These are phyloP conservation scores for Galbula dea DNA, from an alignment of 2,113 vertebrate genomes.

Conservation along the genomic window DNA sequence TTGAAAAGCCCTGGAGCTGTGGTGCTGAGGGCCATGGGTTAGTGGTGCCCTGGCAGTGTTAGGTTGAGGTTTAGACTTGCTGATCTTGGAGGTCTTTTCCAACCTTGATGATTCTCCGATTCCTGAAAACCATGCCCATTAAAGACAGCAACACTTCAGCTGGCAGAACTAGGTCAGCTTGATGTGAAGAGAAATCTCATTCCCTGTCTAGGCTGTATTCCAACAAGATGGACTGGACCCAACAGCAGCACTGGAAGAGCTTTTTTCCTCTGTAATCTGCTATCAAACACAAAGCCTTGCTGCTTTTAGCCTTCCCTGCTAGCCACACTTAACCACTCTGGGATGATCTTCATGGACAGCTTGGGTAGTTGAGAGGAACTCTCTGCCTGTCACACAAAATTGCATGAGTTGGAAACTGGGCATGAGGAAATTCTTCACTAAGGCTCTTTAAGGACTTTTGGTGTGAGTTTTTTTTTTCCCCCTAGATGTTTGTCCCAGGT, in stretches of 20 bases:
- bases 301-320: neutral
- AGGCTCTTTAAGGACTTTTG: neutral
- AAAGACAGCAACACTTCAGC: neutral
- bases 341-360: neutral
- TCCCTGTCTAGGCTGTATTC: neutral
- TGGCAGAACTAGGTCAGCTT: neutral
- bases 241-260: neutral
- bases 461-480: neutral
- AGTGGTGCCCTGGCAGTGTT: no score
- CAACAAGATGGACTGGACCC: neutral
- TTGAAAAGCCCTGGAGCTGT: no score
- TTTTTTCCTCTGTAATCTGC: neutral
- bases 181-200: neutral
- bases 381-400: neutral
- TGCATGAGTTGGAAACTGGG: neutral
- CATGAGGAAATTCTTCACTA: neutral
- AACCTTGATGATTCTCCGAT: no score
- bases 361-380: neutral
- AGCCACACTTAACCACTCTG: neutral
- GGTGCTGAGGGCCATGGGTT: no score
- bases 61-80: no score
- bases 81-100: no score
- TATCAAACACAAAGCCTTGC: neutral
- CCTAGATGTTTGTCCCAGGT: neutral
- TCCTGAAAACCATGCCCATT: accelerated